Base-by-base conservation (phyloP, 2,888 invertebrate genomes). In the Agonopterix subpropinquella region DNA sequence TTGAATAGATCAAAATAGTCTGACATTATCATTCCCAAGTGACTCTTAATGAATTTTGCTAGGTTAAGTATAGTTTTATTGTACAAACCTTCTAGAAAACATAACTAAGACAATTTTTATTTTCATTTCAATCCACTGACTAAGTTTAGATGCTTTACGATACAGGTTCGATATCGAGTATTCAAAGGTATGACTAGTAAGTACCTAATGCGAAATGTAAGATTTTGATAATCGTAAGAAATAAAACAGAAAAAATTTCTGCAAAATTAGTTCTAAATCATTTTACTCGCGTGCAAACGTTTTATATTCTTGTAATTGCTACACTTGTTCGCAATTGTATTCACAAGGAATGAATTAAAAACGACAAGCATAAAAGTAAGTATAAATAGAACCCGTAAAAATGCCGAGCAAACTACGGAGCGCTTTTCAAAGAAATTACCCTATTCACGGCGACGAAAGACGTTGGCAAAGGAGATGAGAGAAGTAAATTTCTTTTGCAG, bases 401-500 rank as follows among this genome's bases (percentile, higher is more conserved):
- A 56, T 28, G 57, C 57, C 52, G 51, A 64, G 69, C 49, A 65
- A 73, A 73, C 72, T 70, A 69, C 64, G 62, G 58, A 59, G 62
- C 66, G 70, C 62, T 67, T 70, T 72, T 74, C 64, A 77, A 77
- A 78, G 71, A 68, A 81, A 80, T 81, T 80, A 76, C 71, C 67
- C 69, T 63, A 73, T 77, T 78, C 64, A 75, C 65, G 66, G 66
- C 75, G 73, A 69, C 72, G 73, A 72, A 75, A 80, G 76, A 71
- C 64, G 70, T 56, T 58, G 59, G 70, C 65, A 74, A 78, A 79
- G 62, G 67, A 73, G 76, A 80, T 70, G 70, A 67, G 69, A 62
- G 72, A 74, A 68, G 72, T 64, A 77, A 80, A 79, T 80, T 82
- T 81, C 80, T 80, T 83, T 82, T 72, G 61, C 73, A 73, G 80